These are phyloP conservation scores for Adrianichthys oophorus DNA, from an alignment of 2,797 vertebrate genomes.

Conservation along the genomic window DNA sequence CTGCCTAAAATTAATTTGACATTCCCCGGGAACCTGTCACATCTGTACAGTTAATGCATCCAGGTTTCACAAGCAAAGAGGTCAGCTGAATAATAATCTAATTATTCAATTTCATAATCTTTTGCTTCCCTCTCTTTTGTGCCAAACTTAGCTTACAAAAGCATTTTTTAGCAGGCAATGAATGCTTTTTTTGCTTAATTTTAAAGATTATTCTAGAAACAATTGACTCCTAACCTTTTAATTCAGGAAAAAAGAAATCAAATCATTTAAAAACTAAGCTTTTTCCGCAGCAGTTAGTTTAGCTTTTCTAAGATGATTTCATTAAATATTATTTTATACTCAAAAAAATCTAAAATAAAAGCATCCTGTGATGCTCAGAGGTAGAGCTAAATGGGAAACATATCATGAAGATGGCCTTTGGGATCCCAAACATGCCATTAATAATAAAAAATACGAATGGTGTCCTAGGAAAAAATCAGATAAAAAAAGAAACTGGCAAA, in stretches of 20 bases:
- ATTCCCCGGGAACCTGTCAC: slow-evolving; percentile 6
- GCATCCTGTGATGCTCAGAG: slow-evolving; percentile 6
- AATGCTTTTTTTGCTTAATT: not conserved
- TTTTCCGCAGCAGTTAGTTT: not conserved
- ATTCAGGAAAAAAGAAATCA: slow-evolving; percentile 1
- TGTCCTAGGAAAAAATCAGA: not conserved
- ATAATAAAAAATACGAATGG: not conserved
- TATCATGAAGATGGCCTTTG: not conserved
- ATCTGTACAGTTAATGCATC: slow-evolving; percentile 1
- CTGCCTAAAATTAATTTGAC: slow-evolving; percentile 8
- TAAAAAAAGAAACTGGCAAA: not conserved
- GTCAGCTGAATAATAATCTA: not conserved
- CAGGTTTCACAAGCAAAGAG: slow-evolving; percentile 8
- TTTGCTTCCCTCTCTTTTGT: no score
- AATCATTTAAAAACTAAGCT: not conserved
- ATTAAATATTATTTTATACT: slow-evolving; percentile 22
- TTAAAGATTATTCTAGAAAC: not conserved
- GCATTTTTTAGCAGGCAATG: no score
- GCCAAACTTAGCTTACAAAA: no score
- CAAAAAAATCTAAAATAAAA: slow-evolving; percentile 19
- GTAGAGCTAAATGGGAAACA: slow-evolving; percentile 8
- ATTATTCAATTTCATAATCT: not conserved
- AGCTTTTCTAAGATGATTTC: slow-evolving; percentile 22
- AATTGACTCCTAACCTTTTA: slow-evolving; percentile 6
- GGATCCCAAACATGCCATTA: slow-evolving; percentile 12